Percentiles rank a stretch among this genome's conserved stretches.
Evolutionary conservation across 1,140 invertebrate species (phyloP).

Genomic region (Notospermus geniculatus): DNA sequence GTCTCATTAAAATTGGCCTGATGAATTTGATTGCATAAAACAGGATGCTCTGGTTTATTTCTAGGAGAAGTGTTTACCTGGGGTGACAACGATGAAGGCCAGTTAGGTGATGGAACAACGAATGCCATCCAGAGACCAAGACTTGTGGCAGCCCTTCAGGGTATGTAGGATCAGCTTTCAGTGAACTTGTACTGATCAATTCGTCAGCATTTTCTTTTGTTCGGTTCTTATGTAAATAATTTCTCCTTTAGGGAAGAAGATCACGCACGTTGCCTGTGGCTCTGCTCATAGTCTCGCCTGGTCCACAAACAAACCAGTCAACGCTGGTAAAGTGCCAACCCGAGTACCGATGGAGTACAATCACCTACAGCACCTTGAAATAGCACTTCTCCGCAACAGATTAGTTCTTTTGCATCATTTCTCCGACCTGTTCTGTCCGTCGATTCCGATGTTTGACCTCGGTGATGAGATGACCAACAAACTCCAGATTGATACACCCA

Average conservation of each 20-base stretch:
- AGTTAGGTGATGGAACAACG: constrained; percentile 64
- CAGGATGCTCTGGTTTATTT: neutral
- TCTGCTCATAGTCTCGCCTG: constrained; percentile 92
- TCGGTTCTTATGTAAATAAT: neutral
- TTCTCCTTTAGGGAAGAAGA: constrained; percentile 74
- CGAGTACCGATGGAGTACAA: constrained; percentile 65
- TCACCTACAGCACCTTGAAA: constrained; percentile 58
- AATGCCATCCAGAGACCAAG: constrained; percentile 62
- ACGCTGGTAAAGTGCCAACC: constrained; percentile 70
- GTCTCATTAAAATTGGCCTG: too few species aligned
- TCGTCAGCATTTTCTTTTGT: too few species aligned
- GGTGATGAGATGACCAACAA: constrained; percentile 16
- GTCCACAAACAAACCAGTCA: constrained; percentile 70
- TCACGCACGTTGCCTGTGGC: constrained; percentile 90
- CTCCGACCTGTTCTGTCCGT: constrained; percentile 65
- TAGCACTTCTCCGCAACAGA: constrained; percentile 60
- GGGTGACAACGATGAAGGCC: constrained; percentile 67
- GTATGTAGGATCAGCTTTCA: constrained; percentile 48
- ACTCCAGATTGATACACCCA: constrained; percentile 31
- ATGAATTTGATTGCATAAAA: neutral
- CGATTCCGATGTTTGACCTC: constrained; percentile 65
- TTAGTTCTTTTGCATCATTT: constrained; percentile 65
- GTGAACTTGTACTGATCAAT: too few species aligned
- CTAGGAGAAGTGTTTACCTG: constrained; percentile 66
- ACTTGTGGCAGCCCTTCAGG: constrained; percentile 59